phyloP scores from a whole-genome alignment of 1,140 invertebrate species.

The Drosophila auraria region DNA sequence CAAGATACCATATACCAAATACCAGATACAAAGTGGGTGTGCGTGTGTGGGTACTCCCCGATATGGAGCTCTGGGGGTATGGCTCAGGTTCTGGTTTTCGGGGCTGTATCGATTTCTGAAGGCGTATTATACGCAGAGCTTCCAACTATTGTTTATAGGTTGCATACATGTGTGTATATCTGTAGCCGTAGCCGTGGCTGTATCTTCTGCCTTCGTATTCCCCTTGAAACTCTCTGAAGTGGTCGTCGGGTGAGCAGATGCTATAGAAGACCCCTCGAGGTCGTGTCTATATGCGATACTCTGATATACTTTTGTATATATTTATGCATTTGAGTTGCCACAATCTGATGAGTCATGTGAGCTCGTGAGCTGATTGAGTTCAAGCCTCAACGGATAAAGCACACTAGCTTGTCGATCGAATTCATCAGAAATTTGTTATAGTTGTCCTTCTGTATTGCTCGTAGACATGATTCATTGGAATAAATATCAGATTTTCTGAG shows the following conservation, averaged over 20 bases:
- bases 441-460: slow-evolving; percentile 11
- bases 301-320: slow-evolving; percentile 11
- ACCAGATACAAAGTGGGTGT: slow-evolving; percentile 13
- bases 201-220: slow-evolving; percentile 33
- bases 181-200: slow-evolving; percentile 8
- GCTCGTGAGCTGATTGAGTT: slow-evolving; percentile 12
- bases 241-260: slow-evolving; percentile 35
- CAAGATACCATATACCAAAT: slow-evolving; percentile 4
- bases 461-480: slow-evolving; percentile 15
- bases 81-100: slow-evolving; percentile 62
- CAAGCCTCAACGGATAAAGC: slow-evolving; percentile 3
- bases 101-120: slow-evolving; percentile 71
- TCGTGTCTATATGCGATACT: slow-evolving; percentile 37
- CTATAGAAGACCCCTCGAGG: slow-evolving; percentile 39
- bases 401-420: slow-evolving; percentile 26
- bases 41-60: slow-evolving; percentile 27
- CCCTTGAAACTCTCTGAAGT: slow-evolving; percentile 66
- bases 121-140: slow-evolving; percentile 56
- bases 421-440: slow-evolving; percentile 33
- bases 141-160: slow-evolving; percentile 46
- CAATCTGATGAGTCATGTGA: slow-evolving; percentile 59
- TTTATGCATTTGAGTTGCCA: slow-evolving; percentile 8
- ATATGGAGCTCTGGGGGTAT: slow-evolving; percentile 58
- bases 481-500: slow-evolving; percentile 9
- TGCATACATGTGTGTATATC: slow-evolving; percentile 8